Conservation (phyloP, 1,140 invertebrate species). For the Magallana angulata region DNA sequence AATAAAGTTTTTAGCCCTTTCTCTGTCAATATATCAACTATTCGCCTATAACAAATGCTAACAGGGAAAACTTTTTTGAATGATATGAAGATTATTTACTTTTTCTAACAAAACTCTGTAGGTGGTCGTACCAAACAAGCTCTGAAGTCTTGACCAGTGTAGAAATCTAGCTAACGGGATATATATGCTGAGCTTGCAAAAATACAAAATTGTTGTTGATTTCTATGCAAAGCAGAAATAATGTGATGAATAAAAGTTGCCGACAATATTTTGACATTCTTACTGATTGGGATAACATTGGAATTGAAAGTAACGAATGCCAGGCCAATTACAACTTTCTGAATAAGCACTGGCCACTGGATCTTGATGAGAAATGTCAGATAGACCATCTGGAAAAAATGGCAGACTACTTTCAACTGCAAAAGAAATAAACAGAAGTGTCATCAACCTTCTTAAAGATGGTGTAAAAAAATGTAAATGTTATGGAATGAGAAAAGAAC, state of each 20-base stretch:
- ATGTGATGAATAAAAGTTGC: not conserved
- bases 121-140: not conserved
- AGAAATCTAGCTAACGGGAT: not conserved
- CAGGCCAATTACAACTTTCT: not conserved
- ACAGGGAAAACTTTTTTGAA: too few relatives aligned
- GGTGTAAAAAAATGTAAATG: not conserved
- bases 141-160: not conserved
- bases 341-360: constrained; percentile 45
- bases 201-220: not conserved
- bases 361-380: constrained; percentile 47
- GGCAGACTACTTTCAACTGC: constrained; percentile 40
- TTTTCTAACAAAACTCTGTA: too few relatives aligned
- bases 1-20: too few relatives aligned
- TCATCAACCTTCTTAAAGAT: constrained; percentile 34
- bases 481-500: not conserved
- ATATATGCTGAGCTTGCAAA: not conserved
- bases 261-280: constrained; percentile 18
- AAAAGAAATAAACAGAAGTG: not conserved
- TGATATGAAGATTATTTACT: too few relatives aligned
- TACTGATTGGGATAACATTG: constrained; percentile 36
- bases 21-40: too few relatives aligned
- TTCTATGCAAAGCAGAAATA: not conserved
- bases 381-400: constrained; percentile 42
- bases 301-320: constrained; percentile 45
- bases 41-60: too few relatives aligned